Base-by-base conservation (phyloP, 2,797 vertebrate genomes). In the Enteromius thamalakanensis region DNA sequence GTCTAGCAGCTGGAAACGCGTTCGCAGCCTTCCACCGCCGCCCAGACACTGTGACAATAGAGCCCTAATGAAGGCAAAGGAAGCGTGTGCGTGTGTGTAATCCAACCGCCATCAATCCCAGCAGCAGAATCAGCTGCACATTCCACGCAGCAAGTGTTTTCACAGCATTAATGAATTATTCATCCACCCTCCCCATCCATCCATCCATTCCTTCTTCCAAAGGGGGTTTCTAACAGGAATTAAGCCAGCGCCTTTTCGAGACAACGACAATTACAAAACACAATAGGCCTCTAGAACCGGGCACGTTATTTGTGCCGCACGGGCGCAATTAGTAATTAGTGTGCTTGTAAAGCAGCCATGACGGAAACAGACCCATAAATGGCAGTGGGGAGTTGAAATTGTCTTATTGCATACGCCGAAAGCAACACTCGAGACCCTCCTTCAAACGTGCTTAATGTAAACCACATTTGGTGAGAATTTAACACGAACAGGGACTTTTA, bases 161-260 rank as follows among this genome's bases (percentile, higher is more conserved):
- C 95, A 95, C 95, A 97, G 96, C 95, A 94, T 93, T 92, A 88
- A 95, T 98, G 94, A 97, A 98, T 97, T 96, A 97, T 98, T 98
- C 95, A 98, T 96, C 89, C 91, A 23, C 88, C 92, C 95, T 74
- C 94, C 95, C 93, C 94, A 94, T 94, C 93, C 95, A 97, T 96
- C 89, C 91, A 37, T 89, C 78, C 65, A 14, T 51, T 34, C 47
- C 64, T 55, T 67, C 45, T 74, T 29, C 67, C 87, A 88, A 83
- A 90, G 89, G 90, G 92, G 91, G 93, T 94, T 94, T 69, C 81
- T 58, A 77, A 77, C 64, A 92, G 90, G 93, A 96, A 96, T 96
- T 96, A 96, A 94, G 88, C 92, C n/a, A 81, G 92, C 90, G 51
- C 90, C 93, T 94, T 96, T 95, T 96, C 94, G 93, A 92, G 93